Evolutionary conservation across 2,888 invertebrate genomes (phyloP), one percentile per base, ranked within the genome.

Genomic region (Limnephilus rhombicus): DNA sequence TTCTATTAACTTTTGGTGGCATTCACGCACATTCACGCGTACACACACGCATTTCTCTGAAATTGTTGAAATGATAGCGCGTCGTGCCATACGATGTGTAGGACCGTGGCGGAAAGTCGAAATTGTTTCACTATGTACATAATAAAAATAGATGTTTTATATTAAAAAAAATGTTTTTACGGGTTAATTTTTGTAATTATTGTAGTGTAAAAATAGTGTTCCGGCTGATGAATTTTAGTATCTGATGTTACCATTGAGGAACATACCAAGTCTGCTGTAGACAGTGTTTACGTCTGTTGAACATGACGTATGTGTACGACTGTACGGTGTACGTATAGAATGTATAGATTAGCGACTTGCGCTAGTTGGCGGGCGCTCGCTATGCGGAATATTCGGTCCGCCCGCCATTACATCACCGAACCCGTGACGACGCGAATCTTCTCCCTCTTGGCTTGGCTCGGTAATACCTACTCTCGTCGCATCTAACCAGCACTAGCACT

Each of bases 351-450:
- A 24, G 87, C 37, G 45, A 45, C 34, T 89, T 81, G 90, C 82
- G 83, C 90, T 90, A 85, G 45, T 90, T 90, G 90, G 90, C 90
- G 80, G 34, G 68, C 37, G 34, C 49, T n/a, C 34, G 90, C 85
- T 90, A 90, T 90, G 81, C 49, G 45, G 85, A 85, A 29, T 82
- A 85, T 90, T 85, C 90, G 85, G 90, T 45, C 81, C 89, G 81
- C 18, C 49, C 37, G 34, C 68, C 81, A 31, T 90, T 68, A 90
- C 90, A 85, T 90, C 90, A 90, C 53, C 81, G 29, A 9, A 29
- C 41, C 13, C 81, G 41, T 24, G 87, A 53, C 87, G 49, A 31
- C 31, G 29, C 45, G 13, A 68, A n/a, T 29, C 41, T 29, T 85
- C 85, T 45, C 85, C 13, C 41, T 85, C n/a, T 85, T 37, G n/a